Base-by-base conservation (phyloP, 2,888 invertebrate genomes). In the Coremacera marginata region DNA sequence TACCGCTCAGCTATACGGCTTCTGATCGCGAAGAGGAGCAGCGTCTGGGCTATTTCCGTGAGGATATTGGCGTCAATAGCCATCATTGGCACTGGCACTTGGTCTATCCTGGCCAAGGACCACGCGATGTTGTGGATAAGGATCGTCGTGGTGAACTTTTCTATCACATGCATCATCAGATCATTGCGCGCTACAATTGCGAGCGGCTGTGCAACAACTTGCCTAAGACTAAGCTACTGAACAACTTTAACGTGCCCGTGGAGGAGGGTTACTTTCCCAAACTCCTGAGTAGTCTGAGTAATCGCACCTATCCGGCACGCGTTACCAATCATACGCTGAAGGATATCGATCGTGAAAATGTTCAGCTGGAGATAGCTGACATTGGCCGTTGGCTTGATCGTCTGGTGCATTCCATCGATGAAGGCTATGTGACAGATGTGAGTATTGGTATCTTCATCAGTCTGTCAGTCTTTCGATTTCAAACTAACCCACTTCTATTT, bases 61-160 rank as follows among this genome's bases (percentile, higher is more conserved):
- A 96, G 87, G 96, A 96, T 88, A 90, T 95, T 79, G 95, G 95
- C 81, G 91, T 96, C 82, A 96, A 96, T 89, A 92, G 95, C 71
- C 96, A 96, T 88, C 96, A 96, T 87, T 96, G 96, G 96, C 96
- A 96, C 86, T 96, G 96, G 96, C 96, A 96, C 88, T 91, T 96
- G 82, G 95, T 96, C 1, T 96, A 96, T 87, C 95, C 96, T 0
- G 93, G 93, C 86, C 92, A 93, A 76, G 92, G 93, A 0, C 91
- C 91, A 22, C 84, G 86, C 16, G 88, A 90, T 57, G 92, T 95
- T 57, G 94, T 95, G 5, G 91, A 91, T 70, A 95, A 95, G 86
- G 93, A 94, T 87, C 91, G 94, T 78, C 91, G 94, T 57, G 94
- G 94, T 16, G 94, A 94, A 88, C 89, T 94, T 2, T 94, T 94